A percentile compares a stretch with the other conserved stretches of the same genome.
These are phyloP conservation scores for Forpus xanthops DNA, from an alignment of 2,797 vertebrate genomes.

Conservation along the genomic window DNA sequence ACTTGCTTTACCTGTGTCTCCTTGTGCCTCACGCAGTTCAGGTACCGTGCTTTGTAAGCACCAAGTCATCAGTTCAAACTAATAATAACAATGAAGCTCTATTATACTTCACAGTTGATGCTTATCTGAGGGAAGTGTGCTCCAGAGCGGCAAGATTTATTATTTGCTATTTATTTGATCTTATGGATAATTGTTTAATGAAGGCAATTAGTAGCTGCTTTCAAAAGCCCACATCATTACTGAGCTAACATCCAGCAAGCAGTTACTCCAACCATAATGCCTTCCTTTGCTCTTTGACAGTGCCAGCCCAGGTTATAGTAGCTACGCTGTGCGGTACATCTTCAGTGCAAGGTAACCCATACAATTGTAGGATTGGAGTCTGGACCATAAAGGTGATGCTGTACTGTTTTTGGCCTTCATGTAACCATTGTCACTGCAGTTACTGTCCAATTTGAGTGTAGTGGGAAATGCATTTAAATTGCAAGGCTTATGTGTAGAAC, in stretches of 20 bases:
- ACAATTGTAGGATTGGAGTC: background rate
- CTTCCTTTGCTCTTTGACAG: background rate
- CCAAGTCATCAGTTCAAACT: background rate
- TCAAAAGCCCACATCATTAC: conserved; percentile 19
- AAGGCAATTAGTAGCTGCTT: conserved; percentile 58
- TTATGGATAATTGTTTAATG: conserved; percentile 55
- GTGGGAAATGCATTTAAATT: background rate
- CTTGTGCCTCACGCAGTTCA: background rate
- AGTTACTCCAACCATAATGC: background rate
- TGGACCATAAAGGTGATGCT: background rate
- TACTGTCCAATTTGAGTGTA: background rate
- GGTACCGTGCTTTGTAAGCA: background rate
- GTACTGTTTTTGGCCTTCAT: background rate
- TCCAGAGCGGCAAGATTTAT: conserved; percentile 35
- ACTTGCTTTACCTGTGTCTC: background rate
- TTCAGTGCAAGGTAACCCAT: background rate
- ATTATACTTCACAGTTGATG: conserved; percentile 9
- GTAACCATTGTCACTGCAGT: background rate
- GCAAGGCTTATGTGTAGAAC: background rate
- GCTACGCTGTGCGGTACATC: background rate
- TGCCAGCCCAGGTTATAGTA: background rate
- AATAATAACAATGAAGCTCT: background rate
- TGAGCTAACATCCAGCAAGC: background rate
- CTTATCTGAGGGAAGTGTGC: conserved; percentile 17
- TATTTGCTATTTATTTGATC: conserved; percentile 63